A percentile compares a stretch with the other conserved stretches of the same genome.
Evolutionary conservation across 2,797 vertebrate genomes (phyloP).

Genomic region (Hylomyscus alleni): DNA sequence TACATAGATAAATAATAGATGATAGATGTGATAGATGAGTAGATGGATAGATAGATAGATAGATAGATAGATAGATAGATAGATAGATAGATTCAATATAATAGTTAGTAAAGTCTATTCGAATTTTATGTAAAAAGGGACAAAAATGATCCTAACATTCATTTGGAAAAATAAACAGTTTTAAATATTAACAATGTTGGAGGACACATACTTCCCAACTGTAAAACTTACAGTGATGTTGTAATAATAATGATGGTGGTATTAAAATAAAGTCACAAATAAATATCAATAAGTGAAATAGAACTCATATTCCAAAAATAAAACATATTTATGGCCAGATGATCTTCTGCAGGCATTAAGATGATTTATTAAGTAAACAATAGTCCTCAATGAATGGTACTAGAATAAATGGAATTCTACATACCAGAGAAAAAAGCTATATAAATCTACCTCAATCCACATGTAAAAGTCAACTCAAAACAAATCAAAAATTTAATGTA

Average conservation of each 20-base stretch:
- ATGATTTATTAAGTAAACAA: constrained; percentile 10
- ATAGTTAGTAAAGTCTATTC: constrained; percentile 22
- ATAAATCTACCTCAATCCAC: not conserved
- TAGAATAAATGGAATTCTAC: not conserved
- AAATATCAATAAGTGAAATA: not conserved
- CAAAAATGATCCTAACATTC: not conserved
- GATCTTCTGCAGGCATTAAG: not conserved
- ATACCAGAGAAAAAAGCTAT: not conserved
- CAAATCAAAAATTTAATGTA: not conserved
- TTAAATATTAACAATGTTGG: not conserved
- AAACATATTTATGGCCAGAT: not conserved
- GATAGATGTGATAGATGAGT: not conserved
- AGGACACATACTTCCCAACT: constrained; percentile 19
- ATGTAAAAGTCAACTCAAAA: not conserved
- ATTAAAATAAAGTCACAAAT: not conserved
- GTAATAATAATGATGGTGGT: not conserved
- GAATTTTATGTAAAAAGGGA: not conserved
- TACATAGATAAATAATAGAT: not conserved
- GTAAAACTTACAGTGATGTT: not conserved
- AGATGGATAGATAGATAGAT: not conserved
- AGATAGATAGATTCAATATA: constrained; percentile 8
- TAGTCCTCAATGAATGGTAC: not conserved
- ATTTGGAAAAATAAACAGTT: not conserved
- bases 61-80: not conserved
- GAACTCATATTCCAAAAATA: constrained; percentile 20